Conservation (phyloP, 1,140 invertebrate genomes). For the Drosophila littoralis region DNA sequence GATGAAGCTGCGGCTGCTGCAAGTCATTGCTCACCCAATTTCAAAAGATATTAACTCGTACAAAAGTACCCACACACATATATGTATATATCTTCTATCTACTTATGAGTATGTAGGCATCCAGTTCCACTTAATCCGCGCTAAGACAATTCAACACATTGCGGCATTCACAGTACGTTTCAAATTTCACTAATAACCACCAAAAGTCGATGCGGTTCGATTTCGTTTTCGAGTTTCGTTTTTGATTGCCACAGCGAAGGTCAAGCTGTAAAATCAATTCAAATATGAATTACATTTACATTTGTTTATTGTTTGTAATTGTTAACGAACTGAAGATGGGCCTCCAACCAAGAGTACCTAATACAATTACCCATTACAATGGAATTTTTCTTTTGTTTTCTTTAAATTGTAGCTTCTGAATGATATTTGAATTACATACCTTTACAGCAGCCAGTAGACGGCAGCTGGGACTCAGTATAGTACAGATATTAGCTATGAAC, state of each 20-base stretch:
- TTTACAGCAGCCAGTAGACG: not conserved
- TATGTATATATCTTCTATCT: constrained; percentile 8
- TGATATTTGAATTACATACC: constrained; percentile 15
- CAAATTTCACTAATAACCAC: constrained; percentile 54
- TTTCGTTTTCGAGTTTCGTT: constrained; percentile 35
- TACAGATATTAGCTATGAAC: not conserved
- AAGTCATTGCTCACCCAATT: constrained; percentile 80
- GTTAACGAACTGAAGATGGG: constrained; percentile 51
- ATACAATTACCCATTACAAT: constrained; percentile 20
- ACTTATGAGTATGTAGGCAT: constrained; percentile 26
- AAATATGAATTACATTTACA: constrained; percentile 74
- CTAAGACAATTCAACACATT: constrained; percentile 71
- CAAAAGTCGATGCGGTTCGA: constrained; percentile 29
- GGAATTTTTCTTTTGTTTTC: constrained; percentile 1
- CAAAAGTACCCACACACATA: constrained; percentile 11
- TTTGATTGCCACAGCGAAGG: constrained; percentile 55
- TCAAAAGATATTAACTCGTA: constrained; percentile 67
- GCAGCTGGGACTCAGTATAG: not conserved
- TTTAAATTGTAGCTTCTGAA: constrained; percentile 27
- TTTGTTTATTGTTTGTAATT: constrained; percentile 61
- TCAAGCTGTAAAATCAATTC: constrained; percentile 50
- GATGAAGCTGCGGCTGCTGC: constrained; percentile 41
- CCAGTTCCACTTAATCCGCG: constrained; percentile 56
- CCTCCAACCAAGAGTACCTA: constrained; percentile 2
- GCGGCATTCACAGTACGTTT: constrained; percentile 69